phyloP scores from a whole-genome alignment of 2,888 invertebrate genomes.

The Hyposoter dolosus region DNA sequence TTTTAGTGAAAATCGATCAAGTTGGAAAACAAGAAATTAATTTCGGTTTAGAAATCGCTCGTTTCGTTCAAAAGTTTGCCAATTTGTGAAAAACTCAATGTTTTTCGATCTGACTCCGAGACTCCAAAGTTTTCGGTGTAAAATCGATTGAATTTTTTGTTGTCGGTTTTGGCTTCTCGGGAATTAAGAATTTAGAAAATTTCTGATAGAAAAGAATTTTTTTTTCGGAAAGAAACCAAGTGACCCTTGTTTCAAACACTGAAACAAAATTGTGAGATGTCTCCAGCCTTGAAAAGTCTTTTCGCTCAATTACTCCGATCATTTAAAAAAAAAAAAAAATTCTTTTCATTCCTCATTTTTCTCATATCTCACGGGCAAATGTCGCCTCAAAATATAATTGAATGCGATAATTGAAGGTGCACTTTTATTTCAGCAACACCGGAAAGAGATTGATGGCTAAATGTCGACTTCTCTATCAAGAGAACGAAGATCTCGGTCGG shows the following conservation, averaged over 20 bases:
- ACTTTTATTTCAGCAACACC: conserved; percentile 89
- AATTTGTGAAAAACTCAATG: too few species aligned
- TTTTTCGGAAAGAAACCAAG: too few species aligned
- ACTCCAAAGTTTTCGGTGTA: not conserved
- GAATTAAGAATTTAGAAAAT: too few species aligned
- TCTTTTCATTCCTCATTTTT: not conserved
- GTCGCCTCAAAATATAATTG: not conserved
- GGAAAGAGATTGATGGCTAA: conserved; percentile 99
- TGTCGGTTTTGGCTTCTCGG: not conserved
- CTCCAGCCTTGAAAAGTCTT: not conserved
- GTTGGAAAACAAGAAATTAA: too few species aligned
- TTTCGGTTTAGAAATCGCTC: too few species aligned
- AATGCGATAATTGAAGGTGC: not conserved
- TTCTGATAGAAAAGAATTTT: too few species aligned
- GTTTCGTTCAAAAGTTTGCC: too few species aligned
- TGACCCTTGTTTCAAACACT: too few species aligned
- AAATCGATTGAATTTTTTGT: not conserved
- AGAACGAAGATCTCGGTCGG: conserved; percentile 98
- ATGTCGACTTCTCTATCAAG: conserved; percentile 96
- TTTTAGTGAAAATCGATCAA: too few species aligned
- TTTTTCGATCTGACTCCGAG: not conserved
- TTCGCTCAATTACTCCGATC: not conserved
- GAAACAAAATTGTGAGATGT: not conserved
- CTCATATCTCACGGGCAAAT: too few species aligned
- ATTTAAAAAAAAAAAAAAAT: not conserved